Percentiles rank a stretch among this genome's conserved stretches.
Conservation (phyloP, 2,113 vertebrate genomes). For the Pogonocichla stellata region DNA sequence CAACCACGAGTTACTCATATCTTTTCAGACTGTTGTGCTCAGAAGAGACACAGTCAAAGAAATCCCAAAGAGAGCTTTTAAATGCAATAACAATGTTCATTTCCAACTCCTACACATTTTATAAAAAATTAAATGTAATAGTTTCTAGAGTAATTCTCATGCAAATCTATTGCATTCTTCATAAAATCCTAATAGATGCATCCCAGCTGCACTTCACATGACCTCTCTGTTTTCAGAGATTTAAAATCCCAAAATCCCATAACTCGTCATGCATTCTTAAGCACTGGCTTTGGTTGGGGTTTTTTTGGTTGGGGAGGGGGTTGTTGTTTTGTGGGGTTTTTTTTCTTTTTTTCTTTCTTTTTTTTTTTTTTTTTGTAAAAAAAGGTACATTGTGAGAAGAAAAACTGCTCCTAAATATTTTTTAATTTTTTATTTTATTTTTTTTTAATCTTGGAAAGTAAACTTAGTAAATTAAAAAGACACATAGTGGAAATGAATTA, state of each 20-base stretch:
- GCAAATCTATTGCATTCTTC: not conserved
- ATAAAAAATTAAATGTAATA: not conserved
- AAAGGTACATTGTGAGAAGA: not conserved
- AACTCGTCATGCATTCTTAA: not conserved
- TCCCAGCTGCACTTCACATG: not conserved
- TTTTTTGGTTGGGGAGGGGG: not conserved
- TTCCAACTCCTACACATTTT: not conserved
- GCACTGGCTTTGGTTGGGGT: not conserved
- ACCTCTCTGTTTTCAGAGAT: not conserved
- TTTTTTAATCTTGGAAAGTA: not conserved
- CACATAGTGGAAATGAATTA: not conserved
- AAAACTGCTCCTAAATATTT: not conserved
- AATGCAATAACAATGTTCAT: not conserved
- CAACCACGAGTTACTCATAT: not conserved
- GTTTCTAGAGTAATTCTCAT: not conserved
- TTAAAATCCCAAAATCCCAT: not conserved
- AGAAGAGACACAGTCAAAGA: not conserved
- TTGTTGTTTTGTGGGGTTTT: not conserved
- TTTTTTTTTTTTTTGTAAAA: too few species aligned
- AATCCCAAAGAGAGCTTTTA: conserved; percentile 5
- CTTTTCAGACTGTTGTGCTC: not conserved
- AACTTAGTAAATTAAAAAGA: not conserved
- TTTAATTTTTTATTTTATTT: not conserved
- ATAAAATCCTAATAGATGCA: not conserved
- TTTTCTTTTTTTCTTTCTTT: not conserved